Evolutionary conservation across 2,113 vertebrate species (phyloP).

Genomic region (Ctenodactylus gundi): DNA sequence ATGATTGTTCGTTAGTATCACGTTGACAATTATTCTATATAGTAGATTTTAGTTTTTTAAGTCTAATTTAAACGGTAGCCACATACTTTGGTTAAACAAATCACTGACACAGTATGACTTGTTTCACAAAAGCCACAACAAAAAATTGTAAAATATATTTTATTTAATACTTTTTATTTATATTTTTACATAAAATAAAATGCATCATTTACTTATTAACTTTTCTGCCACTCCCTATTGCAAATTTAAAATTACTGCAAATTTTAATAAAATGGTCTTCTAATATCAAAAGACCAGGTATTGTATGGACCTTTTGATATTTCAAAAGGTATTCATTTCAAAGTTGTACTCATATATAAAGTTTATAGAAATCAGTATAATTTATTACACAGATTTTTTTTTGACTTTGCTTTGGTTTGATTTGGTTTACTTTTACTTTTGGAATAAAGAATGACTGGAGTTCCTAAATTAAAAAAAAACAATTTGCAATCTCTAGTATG

Average conservation of each 20-base stretch:
- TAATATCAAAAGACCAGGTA: constrained; percentile 41
- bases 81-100: constrained; percentile 58
- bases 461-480: constrained; percentile 52
- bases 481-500: constrained; percentile 50
- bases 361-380: constrained; percentile 71
- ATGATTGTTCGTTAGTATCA: background rate
- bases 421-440: background rate
- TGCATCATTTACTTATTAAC: constrained; percentile 51
- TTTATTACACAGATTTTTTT: background rate
- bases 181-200: constrained; percentile 66
- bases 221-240: background rate
- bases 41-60: constrained; percentile 54
- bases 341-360: constrained; percentile 68
- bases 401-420: background rate
- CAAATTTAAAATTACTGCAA: too few species aligned
- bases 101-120: constrained; percentile 53
- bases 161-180: constrained; percentile 14
- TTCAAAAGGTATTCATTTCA: too few species aligned
- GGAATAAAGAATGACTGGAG: constrained; percentile 53
- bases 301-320: constrained; percentile 55
- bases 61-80: constrained; percentile 51
- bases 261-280: constrained; percentile 72
- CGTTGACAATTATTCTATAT: background rate
- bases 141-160: constrained; percentile 33
- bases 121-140: constrained; percentile 62